phyloP scores from a whole-genome alignment of 2,797 vertebrate species.

The Epinephelus malabaricus region DNA sequence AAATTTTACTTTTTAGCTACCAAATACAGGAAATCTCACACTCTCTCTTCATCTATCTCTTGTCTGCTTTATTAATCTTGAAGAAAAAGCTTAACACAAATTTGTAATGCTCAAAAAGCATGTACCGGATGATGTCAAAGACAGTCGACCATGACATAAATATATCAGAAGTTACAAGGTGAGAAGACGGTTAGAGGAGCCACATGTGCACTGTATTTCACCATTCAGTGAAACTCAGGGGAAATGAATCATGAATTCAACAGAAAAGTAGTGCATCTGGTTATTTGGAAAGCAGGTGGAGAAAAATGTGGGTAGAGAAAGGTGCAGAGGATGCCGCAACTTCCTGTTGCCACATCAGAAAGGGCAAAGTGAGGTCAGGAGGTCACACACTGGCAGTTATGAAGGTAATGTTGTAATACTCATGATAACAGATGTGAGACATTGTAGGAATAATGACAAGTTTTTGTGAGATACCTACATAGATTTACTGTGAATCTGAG shows the following conservation, averaged over 20 bases:
- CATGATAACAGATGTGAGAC: not conserved
- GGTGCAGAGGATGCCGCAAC: not conserved
- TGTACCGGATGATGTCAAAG: not conserved
- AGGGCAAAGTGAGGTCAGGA: not conserved
- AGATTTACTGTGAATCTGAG: not conserved
- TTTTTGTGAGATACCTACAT: not conserved
- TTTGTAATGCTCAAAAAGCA: not conserved
- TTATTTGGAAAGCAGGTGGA: not conserved
- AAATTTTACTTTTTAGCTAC: no score
- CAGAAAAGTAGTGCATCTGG: not conserved
- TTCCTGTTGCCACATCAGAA: conserved; percentile 9
- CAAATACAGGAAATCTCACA: no score
- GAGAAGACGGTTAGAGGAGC: not conserved
- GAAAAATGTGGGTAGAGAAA: not conserved
- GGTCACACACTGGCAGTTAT: not conserved
- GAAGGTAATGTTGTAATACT: conserved; percentile 18
- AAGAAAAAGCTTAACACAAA: not conserved
- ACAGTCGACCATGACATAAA: not conserved
- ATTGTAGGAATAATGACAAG: not conserved
- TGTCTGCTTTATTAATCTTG: not conserved
- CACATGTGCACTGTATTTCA: not conserved
- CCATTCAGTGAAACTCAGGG: conserved; percentile 4
- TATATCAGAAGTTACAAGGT: not conserved
- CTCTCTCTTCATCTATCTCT: not conserved
- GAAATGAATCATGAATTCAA: not conserved